These are phyloP conservation scores for Hirtodrosophila histrioides DNA, from an alignment of 2,888 invertebrate species.

Conservation along the genomic window DNA sequence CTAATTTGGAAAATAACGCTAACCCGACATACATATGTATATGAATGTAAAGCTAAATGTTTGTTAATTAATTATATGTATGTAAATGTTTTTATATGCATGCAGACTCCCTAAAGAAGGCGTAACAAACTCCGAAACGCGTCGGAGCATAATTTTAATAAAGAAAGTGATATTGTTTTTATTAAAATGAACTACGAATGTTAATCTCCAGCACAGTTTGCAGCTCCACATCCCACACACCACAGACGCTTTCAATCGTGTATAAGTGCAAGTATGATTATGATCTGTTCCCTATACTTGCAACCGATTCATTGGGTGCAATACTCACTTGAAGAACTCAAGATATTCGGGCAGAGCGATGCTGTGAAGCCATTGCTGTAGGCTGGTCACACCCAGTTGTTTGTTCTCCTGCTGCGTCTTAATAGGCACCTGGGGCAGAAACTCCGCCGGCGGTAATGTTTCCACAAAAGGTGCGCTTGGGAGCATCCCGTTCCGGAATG, in stretches of 20 bases:
- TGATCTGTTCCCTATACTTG: not conserved
- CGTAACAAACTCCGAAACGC: too few species aligned
- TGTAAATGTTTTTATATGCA: too few species aligned
- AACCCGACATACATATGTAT: too few species aligned
- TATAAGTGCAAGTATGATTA: constrained; percentile 87
- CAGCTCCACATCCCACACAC: constrained; percentile 97
- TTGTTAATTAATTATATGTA: too few species aligned
- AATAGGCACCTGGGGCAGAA: constrained; percentile 84
- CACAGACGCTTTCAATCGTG: constrained; percentile 95
- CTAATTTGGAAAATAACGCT: too few species aligned
- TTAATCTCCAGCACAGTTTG: constrained; percentile 97
- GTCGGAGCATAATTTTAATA: too few species aligned
- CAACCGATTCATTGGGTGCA: not conserved
- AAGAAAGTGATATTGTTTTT: too few species aligned
- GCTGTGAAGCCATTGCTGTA: constrained; percentile 91
- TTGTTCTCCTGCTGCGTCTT: constrained; percentile 82
- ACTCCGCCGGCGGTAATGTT: constrained; percentile 87
- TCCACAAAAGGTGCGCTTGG: constrained; percentile 89
- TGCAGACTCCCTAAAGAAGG: too few species aligned
- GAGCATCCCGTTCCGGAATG: constrained; percentile 90
- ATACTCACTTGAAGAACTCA: constrained; percentile 82
- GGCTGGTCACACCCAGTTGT: constrained; percentile 67
- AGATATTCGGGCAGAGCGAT: constrained; percentile 92
- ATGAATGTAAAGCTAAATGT: too few species aligned
- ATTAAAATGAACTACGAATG: too few species aligned